Evolutionary conservation across 2,113 vertebrate species (phyloP).

Genomic region (Micronisus gabar): DNA sequence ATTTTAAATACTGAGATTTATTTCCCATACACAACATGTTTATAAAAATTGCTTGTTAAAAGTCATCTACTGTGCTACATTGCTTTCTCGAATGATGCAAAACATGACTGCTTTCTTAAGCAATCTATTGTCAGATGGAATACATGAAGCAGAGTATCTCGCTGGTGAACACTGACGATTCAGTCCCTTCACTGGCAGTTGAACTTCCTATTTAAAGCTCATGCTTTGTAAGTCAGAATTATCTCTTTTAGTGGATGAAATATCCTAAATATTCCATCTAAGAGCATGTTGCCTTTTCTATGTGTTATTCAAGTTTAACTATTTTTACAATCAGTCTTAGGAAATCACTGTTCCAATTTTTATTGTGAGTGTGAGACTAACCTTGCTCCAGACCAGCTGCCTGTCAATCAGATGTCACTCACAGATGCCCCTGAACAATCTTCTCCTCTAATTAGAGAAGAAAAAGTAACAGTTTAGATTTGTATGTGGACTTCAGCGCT

Average conservation of each 20-base stretch:
- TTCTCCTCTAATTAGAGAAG: constrained; percentile 12
- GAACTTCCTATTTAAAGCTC: neutral
- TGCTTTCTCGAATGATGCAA: neutral
- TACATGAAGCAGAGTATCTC: neutral
- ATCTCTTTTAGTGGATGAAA: neutral
- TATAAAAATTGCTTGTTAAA: neutral
- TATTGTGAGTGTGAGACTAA: neutral
- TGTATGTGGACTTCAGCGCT: neutral
- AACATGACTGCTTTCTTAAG: neutral
- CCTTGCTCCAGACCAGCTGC: neutral
- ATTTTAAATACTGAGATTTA: neutral
- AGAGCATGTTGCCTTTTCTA: neutral
- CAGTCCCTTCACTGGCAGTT: neutral
- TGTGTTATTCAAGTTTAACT: neutral
- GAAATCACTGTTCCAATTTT: neutral
- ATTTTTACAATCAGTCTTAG: neutral
- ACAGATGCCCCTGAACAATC: neutral
- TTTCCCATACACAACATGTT: neutral
- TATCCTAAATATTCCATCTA: neutral
- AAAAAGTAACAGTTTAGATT: neutral
- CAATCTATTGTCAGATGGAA: neutral
- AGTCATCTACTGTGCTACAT: neutral
- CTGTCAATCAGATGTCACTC: neutral
- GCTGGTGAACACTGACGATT: neutral
- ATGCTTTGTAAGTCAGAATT: neutral